phyloP scores from a whole-genome alignment of 1,140 invertebrate genomes.

The Teleopsis dalmanni region DNA sequence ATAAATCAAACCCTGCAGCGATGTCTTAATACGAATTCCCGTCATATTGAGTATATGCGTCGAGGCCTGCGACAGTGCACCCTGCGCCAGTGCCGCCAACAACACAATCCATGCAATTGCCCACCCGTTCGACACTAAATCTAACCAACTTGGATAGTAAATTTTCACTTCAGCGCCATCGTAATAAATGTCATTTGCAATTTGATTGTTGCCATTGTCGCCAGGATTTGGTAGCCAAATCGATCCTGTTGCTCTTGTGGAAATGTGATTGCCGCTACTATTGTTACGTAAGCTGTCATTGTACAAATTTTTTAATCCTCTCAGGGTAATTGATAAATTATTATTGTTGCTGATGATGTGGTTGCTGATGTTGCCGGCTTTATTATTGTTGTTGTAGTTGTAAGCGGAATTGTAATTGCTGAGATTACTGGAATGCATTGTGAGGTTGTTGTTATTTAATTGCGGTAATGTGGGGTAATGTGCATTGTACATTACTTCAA shows the following conservation, averaged over 20 bases:
- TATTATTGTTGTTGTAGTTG: slow-evolving; percentile 5
- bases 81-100: slow-evolving; percentile 64
- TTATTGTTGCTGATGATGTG: slow-evolving; percentile 4
- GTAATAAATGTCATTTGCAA: slow-evolving; percentile 13
- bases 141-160: slow-evolving; percentile 47
- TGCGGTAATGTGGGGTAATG: slow-evolving; percentile 3
- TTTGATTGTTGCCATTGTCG: slow-evolving; percentile 18
- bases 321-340: slow-evolving; percentile 15
- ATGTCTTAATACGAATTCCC: slow-evolving; percentile 69
- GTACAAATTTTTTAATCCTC: slow-evolving; percentile 3
- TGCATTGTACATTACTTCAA: slow-evolving; percentile 40
- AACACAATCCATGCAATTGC: slow-evolving; percentile 66
- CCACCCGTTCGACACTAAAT: slow-evolving; percentile 71
- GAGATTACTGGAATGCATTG: slow-evolving; percentile 2
- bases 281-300: slow-evolving; percentile 1
- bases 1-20: slow-evolving; percentile 60
- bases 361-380: slow-evolving; percentile 2
- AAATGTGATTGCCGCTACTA: slow-evolving; percentile 1
- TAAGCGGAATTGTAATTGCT: neutral
- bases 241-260: slow-evolving; percentile 9
- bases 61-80: slow-evolving; percentile 74
- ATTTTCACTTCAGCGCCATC: slow-evolving; percentile 24
- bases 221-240: slow-evolving; percentile 14
- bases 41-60: slow-evolving; percentile 74
- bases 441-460: slow-evolving; percentile 4